These are phyloP conservation scores for Oscheius onirici DNA, from an alignment of 2,888 invertebrate species.

Conservation along the genomic window DNA sequence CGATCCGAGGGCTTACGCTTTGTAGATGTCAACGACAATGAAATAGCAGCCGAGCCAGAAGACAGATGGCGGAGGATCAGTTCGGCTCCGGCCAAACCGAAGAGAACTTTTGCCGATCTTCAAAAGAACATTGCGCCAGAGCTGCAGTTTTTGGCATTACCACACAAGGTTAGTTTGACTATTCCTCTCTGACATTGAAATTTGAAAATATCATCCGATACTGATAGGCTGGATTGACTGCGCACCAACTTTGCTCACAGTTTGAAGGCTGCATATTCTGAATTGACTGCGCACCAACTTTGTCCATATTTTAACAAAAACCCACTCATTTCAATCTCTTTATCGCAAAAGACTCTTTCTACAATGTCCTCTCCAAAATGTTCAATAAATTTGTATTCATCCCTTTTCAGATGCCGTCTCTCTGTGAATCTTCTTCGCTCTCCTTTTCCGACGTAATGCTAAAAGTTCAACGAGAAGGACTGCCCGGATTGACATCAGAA, in stretches of 20 bases:
- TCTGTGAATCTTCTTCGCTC: constrained; percentile 55
- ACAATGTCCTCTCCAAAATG: neutral
- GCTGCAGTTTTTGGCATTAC: constrained; percentile 67
- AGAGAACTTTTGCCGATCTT: constrained; percentile 67
- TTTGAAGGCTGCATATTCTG: too few relatives aligned
- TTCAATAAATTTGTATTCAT: neutral
- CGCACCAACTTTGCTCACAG: too few relatives aligned
- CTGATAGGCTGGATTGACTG: too few relatives aligned
- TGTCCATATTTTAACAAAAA: too few relatives aligned
- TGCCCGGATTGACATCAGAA: constrained; percentile 49
- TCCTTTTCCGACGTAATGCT: constrained; percentile 47
- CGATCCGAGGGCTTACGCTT: constrained; percentile 32
- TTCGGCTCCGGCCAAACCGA: constrained; percentile 39
- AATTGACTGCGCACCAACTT: too few relatives aligned
- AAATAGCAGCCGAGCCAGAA: constrained; percentile 50
- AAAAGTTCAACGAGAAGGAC: constrained; percentile 45
- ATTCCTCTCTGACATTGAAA: too few relatives aligned
- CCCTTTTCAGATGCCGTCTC: constrained; percentile 49
- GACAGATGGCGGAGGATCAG: constrained; percentile 24
- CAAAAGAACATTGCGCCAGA: constrained; percentile 56
- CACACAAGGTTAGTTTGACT: constrained; percentile 61
- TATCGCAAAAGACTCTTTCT: neutral
- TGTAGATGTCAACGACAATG: constrained; percentile 71
- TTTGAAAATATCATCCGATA: too few relatives aligned
- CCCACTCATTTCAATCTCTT: too few relatives aligned